A percentile compares a stretch with the other conserved stretches of the same genome.
Evolutionary conservation across 2,888 invertebrate species (phyloP).

Genomic region (Diarsia dahlii): DNA sequence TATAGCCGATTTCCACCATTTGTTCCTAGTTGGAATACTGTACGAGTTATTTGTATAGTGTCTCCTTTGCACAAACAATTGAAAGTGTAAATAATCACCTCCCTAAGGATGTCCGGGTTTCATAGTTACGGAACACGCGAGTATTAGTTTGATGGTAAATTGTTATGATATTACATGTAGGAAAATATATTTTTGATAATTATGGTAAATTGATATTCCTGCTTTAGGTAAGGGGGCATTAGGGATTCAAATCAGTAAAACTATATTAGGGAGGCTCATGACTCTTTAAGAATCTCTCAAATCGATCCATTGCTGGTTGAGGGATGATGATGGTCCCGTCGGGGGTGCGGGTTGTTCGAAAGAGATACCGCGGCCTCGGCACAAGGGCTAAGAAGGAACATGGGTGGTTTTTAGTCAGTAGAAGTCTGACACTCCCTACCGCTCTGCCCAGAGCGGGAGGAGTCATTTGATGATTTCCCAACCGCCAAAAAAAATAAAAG

Average conservation of each 20-base stretch:
- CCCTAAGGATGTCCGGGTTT: conserved; percentile 48
- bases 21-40: background rate
- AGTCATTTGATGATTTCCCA: too few species aligned
- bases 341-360: too few species aligned
- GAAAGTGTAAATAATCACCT: conserved; percentile 54
- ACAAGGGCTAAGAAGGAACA: too few species aligned
- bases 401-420: too few species aligned
- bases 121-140: conserved; percentile 42
- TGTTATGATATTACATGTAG: conserved; percentile 10
- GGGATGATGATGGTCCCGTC: too few species aligned
- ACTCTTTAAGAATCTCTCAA: too few species aligned
- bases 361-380: too few species aligned
- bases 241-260: background rate
- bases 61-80: conserved; percentile 35
- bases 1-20: background rate
- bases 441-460: too few species aligned
- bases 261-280: background rate
- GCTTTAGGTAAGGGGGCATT: background rate
- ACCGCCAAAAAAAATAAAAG: too few species aligned
- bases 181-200: conserved; percentile 7
- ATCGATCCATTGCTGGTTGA: too few species aligned
- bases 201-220: background rate
- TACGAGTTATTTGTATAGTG: too few species aligned
- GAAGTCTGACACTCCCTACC: too few species aligned
- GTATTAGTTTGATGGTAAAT: conserved; percentile 12